Percentiles rank a stretch among this genome's conserved stretches.
These are phyloP conservation scores for Epsilonema sp. DNA, from an alignment of 2,888 invertebrate genomes.

Conservation along the genomic window DNA sequence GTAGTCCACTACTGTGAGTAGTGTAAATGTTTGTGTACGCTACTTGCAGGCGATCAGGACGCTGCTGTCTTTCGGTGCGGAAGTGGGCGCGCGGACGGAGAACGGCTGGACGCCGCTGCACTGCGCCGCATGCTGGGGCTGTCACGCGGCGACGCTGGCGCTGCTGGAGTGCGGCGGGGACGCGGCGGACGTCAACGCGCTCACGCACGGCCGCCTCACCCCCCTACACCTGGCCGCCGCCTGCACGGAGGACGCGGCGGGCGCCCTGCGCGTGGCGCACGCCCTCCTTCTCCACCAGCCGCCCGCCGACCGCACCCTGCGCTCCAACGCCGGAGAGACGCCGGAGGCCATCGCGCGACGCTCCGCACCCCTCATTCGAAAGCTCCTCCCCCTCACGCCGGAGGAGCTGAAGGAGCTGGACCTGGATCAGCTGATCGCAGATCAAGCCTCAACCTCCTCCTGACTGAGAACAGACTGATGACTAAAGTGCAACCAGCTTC, in stretches of 20 bases:
- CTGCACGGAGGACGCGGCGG: conserved; percentile 12
- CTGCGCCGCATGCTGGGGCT: conserved; percentile 75
- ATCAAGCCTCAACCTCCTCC: too few relatives aligned
- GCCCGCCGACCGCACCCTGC: conserved; percentile 18
- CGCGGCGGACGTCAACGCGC: conserved; percentile 21
- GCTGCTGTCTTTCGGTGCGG: conserved; percentile 55
- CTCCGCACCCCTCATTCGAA: neutral
- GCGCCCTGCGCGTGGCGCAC: conserved; percentile 16
- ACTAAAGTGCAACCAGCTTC: too few relatives aligned
- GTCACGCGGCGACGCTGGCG: conserved; percentile 51
- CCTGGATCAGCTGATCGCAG: too few relatives aligned
- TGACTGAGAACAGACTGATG: too few relatives aligned
- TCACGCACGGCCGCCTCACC: conserved; percentile 20
- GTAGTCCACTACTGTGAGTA: conserved; percentile 5
- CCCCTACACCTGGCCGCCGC: conserved; percentile 22
- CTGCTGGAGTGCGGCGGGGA: conserved; percentile 18
- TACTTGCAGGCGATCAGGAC: conserved; percentile 34
- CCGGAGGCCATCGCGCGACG: conserved; percentile 20
- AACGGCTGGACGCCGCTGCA: conserved; percentile 86
- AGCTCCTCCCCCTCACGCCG: too few relatives aligned
- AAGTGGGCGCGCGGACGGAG: conserved; percentile 52
- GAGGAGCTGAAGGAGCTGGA: too few relatives aligned
- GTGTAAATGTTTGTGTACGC: neutral
- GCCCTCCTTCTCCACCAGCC: conserved; percentile 17
- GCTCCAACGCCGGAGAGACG: conserved; percentile 20